A percentile compares a stretch with the other conserved stretches of the same genome.
These are phyloP conservation scores for Habrosyne pyritoides DNA, from an alignment of 2,888 invertebrate genomes.

Conservation along the genomic window DNA sequence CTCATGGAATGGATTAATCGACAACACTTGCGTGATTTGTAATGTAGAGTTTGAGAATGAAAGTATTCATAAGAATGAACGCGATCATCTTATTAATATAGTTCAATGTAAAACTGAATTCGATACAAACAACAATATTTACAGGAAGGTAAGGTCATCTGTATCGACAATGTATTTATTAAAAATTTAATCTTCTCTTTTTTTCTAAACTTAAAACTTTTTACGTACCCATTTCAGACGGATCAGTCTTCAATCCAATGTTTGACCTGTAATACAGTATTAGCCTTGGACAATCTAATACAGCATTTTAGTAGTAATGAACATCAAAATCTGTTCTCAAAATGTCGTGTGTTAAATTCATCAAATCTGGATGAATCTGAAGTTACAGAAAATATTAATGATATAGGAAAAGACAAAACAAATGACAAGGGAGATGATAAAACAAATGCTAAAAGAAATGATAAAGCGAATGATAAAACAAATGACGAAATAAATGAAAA, in stretches of 20 bases:
- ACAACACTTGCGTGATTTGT: slow-evolving; percentile 52
- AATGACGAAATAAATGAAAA: too few species aligned
- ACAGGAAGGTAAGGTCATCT: slow-evolving; percentile 44
- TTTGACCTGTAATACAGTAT: slow-evolving; percentile 47
- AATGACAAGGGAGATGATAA: too few species aligned
- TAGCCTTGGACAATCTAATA: slow-evolving; percentile 21
- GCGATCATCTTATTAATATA: slow-evolving; percentile 48
- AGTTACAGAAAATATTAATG: neutral
- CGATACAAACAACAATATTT: slow-evolving; percentile 36
- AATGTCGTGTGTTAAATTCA: slow-evolving; percentile 14
- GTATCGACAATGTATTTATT: neutral
- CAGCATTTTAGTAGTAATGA: slow-evolving; percentile 29
- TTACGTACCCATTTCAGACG: slow-evolving; percentile 36
- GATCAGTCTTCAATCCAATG: slow-evolving; percentile 53
- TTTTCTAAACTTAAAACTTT: too few species aligned
- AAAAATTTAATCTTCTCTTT: neutral
- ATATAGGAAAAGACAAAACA: too few species aligned
- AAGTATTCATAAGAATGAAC: slow-evolving; percentile 37
- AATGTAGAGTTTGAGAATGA: slow-evolving; percentile 46
- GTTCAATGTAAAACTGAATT: slow-evolving; percentile 46
- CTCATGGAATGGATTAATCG: slow-evolving; percentile 55
- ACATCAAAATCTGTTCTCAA: slow-evolving; percentile 31
- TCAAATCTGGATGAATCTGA: slow-evolving; percentile 2
- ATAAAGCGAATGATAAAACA: too few species aligned
- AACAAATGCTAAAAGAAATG: too few species aligned